Conservation (phyloP, 2,113 vertebrate species). For the Toxostoma redivivum region DNA sequence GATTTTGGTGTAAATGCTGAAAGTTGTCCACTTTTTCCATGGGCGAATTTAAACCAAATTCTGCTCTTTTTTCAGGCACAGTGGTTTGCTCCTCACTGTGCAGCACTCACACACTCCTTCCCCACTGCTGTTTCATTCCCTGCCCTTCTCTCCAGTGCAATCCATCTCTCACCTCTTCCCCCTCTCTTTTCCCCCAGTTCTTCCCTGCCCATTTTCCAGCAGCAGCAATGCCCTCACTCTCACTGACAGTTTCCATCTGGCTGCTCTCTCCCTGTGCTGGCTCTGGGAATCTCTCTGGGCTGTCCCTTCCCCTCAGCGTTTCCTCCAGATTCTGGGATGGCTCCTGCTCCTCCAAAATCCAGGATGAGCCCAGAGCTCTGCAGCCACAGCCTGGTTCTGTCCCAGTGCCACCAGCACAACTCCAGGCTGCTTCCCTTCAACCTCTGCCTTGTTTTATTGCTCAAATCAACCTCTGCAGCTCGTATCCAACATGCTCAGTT, state of each 20-base stretch:
- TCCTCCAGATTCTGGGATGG: background rate
- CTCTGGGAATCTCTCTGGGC: constrained; percentile 8
- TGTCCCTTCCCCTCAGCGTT: constrained; percentile 11
- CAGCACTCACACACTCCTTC: background rate
- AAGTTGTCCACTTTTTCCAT: rapidly evolving
- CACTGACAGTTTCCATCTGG: constrained; percentile 55
- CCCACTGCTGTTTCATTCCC: background rate
- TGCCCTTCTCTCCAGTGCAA: background rate
- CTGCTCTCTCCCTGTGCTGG: background rate
- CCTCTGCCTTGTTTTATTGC: background rate
- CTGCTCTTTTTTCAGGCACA: background rate
- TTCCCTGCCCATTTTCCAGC: background rate
- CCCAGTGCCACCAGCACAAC: background rate
- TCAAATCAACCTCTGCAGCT: background rate
- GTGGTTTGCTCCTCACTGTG: background rate
- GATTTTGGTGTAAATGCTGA: background rate
- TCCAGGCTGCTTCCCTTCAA: background rate
- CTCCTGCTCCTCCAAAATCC: background rate
- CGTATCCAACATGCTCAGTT: background rate
- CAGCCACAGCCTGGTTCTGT: background rate
- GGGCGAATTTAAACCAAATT: background rate
- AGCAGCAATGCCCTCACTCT: background rate
- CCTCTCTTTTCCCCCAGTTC: background rate
- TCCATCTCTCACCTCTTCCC: constrained; percentile 1
- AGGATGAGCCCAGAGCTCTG: background rate